Conservation (phyloP, 2,888 invertebrate species). For the Carabus problematicus region DNA sequence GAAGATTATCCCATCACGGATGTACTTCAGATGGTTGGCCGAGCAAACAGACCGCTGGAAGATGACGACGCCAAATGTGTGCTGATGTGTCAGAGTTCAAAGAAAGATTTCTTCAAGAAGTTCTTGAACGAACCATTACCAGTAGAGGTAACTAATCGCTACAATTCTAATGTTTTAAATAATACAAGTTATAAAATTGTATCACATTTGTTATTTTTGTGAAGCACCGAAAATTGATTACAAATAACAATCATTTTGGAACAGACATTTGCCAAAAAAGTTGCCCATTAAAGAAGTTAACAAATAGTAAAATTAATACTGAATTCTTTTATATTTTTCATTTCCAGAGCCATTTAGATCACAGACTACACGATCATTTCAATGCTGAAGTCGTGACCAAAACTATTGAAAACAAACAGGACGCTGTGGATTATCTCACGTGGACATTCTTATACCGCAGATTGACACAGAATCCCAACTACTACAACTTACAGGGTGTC, state of each 20-base stretch:
- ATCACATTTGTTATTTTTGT: conserved; percentile 1
- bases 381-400: conserved; percentile 99
- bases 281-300: neutral
- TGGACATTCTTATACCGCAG: conserved; percentile 99
- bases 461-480: conserved; percentile 98
- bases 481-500: conserved; percentile 97
- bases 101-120: conserved; percentile 98
- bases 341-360: conserved; percentile 90
- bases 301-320: conserved; percentile 7
- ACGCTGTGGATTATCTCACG: conserved; percentile 98
- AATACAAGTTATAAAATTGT: no score
- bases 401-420: conserved; percentile 99
- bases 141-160: conserved; percentile 71
- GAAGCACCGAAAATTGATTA: neutral
- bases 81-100: conserved; percentile 95
- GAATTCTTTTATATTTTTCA: conserved; percentile 44
- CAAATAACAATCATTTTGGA: neutral
- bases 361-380: conserved; percentile 97
- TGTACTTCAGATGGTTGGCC: conserved; percentile 96
- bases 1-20: conserved; percentile 98
- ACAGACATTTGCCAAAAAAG: neutral
- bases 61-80: conserved; percentile 96
- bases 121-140: conserved; percentile 96
- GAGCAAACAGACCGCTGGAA: conserved; percentile 90
- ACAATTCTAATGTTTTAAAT: conserved; percentile 8